phyloP scores from a whole-genome alignment of 2,113 vertebrate species.

The Progne subis region DNA sequence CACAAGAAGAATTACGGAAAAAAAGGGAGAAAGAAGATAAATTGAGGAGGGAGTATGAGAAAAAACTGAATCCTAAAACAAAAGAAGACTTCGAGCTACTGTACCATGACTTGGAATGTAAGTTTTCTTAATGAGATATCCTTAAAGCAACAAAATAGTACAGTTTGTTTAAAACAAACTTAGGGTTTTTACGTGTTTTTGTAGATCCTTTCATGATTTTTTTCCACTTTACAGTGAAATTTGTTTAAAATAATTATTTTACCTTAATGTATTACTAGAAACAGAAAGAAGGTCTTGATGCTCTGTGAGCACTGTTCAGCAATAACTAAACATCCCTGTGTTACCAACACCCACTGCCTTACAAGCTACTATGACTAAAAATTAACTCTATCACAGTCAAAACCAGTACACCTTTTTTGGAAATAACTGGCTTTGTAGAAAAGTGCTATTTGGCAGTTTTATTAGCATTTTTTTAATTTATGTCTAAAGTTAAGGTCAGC shows the following conservation, averaged over 20 bases:
- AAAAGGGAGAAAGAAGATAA: constrained; percentile 79
- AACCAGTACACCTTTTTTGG: not conserved
- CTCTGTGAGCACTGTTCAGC: not conserved
- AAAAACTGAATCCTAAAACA: constrained; percentile 83
- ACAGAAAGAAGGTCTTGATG: not conserved
- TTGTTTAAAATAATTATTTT: not conserved
- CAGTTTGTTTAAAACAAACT: not conserved
- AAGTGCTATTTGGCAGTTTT: not conserved
- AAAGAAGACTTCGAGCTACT: constrained; percentile 88
- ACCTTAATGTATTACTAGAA: not conserved
- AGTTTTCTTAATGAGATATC: constrained; percentile 28
- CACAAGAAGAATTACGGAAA: constrained; percentile 73
- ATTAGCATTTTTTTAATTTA: not conserved
- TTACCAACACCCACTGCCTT: not conserved
- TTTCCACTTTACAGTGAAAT: not conserved
- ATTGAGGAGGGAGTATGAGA: constrained; percentile 72
- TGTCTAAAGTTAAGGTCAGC: not conserved
- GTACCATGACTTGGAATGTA: constrained; percentile 87
- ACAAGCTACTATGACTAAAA: not conserved
- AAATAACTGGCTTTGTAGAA: not conserved
- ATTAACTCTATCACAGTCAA: not conserved
- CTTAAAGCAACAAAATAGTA: not conserved
- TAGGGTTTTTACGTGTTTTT: rapidly evolving
- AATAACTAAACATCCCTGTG: not conserved
- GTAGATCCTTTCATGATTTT: not conserved